Evolutionary conservation across 2,888 invertebrate species (phyloP).

Genomic region (Chelonus formosanus): DNA sequence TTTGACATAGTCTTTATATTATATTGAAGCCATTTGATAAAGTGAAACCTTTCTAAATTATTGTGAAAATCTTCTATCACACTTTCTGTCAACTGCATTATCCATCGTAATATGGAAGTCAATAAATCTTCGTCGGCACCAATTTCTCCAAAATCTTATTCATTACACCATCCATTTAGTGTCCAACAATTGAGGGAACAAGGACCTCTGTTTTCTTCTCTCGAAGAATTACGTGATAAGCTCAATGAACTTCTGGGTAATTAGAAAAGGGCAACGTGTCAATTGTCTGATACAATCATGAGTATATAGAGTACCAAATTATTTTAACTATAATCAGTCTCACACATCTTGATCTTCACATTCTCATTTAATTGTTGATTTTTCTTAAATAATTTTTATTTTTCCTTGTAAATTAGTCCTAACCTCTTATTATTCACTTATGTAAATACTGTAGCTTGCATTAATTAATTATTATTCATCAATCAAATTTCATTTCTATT

Average conservation of each 20-base stretch:
- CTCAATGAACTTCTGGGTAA: conserved; percentile 61
- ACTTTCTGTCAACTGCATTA: not conserved
- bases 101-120: conserved; percentile 12
- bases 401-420: too few relatives aligned
- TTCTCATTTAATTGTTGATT: too few relatives aligned
- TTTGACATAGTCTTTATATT: not conserved
- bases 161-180: conserved; percentile 33
- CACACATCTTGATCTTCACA: too few relatives aligned
- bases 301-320: not conserved
- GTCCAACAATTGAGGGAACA: conserved; percentile 39
- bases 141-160: conserved; percentile 36
- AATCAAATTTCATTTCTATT: too few relatives aligned
- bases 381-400: too few relatives aligned
- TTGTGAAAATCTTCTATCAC: not conserved
- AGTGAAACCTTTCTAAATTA: conserved; percentile 9
- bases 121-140: conserved; percentile 34
- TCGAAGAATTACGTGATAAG: conserved; percentile 61
- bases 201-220: conserved; percentile 57
- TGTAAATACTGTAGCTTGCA: too few relatives aligned
- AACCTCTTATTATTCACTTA: too few relatives aligned
- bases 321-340: too few relatives aligned
- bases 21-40: not conserved
- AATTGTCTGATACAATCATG: conserved; percentile 15
- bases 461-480: too few relatives aligned
- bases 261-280: conserved; percentile 17